Percentiles rank a stretch among this genome's conserved stretches.
Evolutionary conservation across 30 jellyfish, hydroid and myxozoan species (phyloP).

Genomic region (Rhopilema esculentum): DNA sequence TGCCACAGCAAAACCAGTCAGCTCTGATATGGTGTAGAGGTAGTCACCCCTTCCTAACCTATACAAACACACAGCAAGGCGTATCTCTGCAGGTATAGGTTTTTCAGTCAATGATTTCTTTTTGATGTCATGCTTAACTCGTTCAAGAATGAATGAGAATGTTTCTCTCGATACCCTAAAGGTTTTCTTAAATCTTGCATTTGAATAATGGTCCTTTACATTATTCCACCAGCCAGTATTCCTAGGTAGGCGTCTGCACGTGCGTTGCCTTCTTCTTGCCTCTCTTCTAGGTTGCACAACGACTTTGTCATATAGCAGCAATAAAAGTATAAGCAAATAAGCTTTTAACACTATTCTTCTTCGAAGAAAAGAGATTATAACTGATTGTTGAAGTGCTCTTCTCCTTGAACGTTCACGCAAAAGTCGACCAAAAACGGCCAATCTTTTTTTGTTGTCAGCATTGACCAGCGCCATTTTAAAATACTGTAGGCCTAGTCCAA

Average conservation of each 20-base stretch:
- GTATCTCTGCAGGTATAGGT: slow-evolving; percentile 75
- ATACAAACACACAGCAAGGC: slow-evolving; percentile 71
- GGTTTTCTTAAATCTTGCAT: slow-evolving; percentile 62
- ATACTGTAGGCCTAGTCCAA: no score
- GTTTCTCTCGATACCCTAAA: slow-evolving; percentile 61
- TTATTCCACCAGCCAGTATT: slow-evolving; percentile 74
- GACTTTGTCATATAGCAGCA: slow-evolving; percentile 52
- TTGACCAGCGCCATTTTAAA: slow-evolving; percentile 46
- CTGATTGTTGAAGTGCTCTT: slow-evolving; percentile 55
- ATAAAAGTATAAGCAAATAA: slow-evolving; percentile 25
- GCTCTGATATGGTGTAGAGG: slow-evolving; percentile 70
- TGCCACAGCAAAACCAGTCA: slow-evolving; percentile 71
- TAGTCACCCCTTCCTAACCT: slow-evolving; percentile 77
- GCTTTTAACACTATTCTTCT: slow-evolving; percentile 31
- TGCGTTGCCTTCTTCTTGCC: slow-evolving; percentile 50
- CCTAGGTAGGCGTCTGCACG: slow-evolving; percentile 56
- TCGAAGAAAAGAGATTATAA: slow-evolving; percentile 30
- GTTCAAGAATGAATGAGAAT: slow-evolving; percentile 60
- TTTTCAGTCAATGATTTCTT: slow-evolving; percentile 54
- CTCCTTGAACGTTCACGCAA: slow-evolving; percentile 51
- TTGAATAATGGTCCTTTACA: slow-evolving; percentile 56
- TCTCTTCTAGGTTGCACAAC: slow-evolving; percentile 5
- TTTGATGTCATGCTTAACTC: slow-evolving; percentile 60
- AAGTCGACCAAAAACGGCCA: slow-evolving; percentile 43
- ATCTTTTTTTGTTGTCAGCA: slow-evolving; percentile 31